Evolutionary conservation across 2,888 invertebrate genomes (phyloP).

Genomic region (Salticus scenicus): DNA sequence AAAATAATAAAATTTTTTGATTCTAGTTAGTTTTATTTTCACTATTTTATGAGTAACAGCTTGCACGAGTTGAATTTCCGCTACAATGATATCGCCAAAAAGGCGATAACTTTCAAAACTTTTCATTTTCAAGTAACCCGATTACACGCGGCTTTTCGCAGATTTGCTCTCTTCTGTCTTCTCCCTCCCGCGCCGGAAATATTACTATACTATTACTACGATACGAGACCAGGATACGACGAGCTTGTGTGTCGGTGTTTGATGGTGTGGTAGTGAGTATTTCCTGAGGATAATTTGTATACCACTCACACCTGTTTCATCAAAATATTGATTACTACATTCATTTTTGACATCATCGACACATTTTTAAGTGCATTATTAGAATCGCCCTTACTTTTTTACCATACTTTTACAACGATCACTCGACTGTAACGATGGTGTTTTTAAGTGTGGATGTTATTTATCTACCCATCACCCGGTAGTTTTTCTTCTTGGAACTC

Average conservation of each 20-base stretch:
- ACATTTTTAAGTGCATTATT: too few relatives aligned
- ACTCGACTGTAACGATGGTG: constrained; percentile 11
- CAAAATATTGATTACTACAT: not conserved
- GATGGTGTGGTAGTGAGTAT: not conserved
- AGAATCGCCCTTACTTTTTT: too few relatives aligned
- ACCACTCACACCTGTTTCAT: not conserved
- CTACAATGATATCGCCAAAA: not conserved
- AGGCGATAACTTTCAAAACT: not conserved
- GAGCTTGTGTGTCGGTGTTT: too few relatives aligned
- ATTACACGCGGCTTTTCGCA: constrained; percentile 30
- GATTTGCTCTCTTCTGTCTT: not conserved
- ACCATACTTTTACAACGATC: not conserved
- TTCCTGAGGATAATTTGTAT: not conserved
- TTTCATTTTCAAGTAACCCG: constrained; percentile 26
- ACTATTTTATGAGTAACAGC: too few relatives aligned
- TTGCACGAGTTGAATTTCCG: too few relatives aligned
- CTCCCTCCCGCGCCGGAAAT: too few relatives aligned
- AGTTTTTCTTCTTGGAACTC: not conserved
- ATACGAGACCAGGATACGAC: too few relatives aligned
- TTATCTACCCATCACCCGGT: constrained; percentile 35
- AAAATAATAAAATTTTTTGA: too few relatives aligned
- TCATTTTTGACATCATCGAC: too few relatives aligned
- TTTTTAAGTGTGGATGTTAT: not conserved
- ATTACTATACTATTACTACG: too few relatives aligned
- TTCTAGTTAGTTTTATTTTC: too few relatives aligned